These are phyloP conservation scores for Megaceryle alcyon DNA, from an alignment of 2,797 vertebrate genomes.

Conservation along the genomic window DNA sequence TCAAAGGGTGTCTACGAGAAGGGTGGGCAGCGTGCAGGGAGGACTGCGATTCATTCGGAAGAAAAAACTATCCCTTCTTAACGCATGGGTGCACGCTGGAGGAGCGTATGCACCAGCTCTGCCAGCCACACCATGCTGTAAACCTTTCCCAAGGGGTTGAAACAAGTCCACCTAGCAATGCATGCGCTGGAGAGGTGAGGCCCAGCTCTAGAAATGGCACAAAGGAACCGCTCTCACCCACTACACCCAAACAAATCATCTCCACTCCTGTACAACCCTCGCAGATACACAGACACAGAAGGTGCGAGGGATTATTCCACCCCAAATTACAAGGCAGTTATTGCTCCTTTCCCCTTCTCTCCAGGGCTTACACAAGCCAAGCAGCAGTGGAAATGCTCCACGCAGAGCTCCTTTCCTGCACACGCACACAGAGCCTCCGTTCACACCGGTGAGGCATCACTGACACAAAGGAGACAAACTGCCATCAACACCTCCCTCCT, in stretches of 20 bases:
- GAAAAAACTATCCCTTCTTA: conserved; percentile 26
- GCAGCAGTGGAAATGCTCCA: neutral
- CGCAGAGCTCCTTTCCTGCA: conserved; percentile 11
- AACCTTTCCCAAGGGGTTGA: neutral
- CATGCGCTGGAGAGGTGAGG: neutral
- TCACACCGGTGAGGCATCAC: neutral
- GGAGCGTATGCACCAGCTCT: neutral
- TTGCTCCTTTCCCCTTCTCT: conserved; percentile 56
- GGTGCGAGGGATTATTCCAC: conserved; percentile 63
- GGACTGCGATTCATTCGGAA: conserved; percentile 27
- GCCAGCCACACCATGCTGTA: neutral
- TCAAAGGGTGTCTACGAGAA: conserved; percentile 66
- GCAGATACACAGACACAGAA: conserved; percentile 60
- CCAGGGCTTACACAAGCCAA: conserved; percentile 30
- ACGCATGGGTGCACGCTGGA: neutral
- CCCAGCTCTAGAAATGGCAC: neutral
- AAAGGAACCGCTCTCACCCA: conserved; percentile 27
- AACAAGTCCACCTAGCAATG: neutral
- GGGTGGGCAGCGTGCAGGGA: conserved; percentile 54
- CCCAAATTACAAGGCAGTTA: conserved; percentile 51
- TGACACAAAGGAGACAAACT: conserved; percentile 66
- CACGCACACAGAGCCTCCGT: neutral
- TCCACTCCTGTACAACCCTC: conserved; percentile 31
- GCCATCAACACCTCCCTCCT: conserved; percentile 60
- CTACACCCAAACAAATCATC: conserved; percentile 59